Percentiles rank a stretch among this genome's conserved stretches.
Evolutionary conservation across 2,888 invertebrate genomes (phyloP).

Genomic region (Campoplex capitator): DNA sequence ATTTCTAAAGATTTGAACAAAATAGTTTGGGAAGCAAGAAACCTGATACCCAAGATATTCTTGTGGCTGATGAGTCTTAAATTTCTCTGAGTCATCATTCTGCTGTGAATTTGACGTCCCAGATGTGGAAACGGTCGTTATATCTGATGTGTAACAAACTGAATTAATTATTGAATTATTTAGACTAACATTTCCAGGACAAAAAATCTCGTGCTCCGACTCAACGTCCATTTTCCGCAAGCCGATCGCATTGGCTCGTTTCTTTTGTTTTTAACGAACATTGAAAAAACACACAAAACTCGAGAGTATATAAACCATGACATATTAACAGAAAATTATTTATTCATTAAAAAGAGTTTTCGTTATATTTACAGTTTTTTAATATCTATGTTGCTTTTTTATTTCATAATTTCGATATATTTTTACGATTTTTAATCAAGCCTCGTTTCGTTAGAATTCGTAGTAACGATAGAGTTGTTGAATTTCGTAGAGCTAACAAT

Average conservation of each 20-base stretch:
- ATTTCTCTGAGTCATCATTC: slow-evolving; percentile 20
- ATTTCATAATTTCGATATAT: slow-evolving; percentile 12
- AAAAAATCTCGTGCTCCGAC: neutral
- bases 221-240: slow-evolving; percentile 34
- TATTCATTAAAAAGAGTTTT: slow-evolving; percentile 61
- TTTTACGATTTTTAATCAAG: slow-evolving; percentile 33
- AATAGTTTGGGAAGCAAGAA: neutral
- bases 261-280: slow-evolving; percentile 22
- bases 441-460: slow-evolving; percentile 36
- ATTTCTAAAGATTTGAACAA: too few relatives aligned
- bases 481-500: slow-evolving; percentile 56
- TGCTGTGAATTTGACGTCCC: slow-evolving; percentile 13
- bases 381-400: slow-evolving; percentile 26
- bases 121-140: slow-evolving; percentile 13
- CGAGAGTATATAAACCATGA: neutral
- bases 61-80: slow-evolving; percentile 22
- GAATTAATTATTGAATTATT: slow-evolving; percentile 13
- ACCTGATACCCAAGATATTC: slow-evolving; percentile 71
- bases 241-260: neutral
- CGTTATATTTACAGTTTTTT: slow-evolving; percentile 63
- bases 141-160: slow-evolving; percentile 8
- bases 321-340: slow-evolving; percentile 61
- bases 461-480: slow-evolving; percentile 22
- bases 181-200: slow-evolving; percentile 4
- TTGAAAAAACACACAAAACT: neutral